Percentiles rank a stretch among this genome's conserved stretches.
Evolutionary conservation across 2,113 vertebrate species (phyloP).

Genomic region (Elaphurus davidianus): DNA sequence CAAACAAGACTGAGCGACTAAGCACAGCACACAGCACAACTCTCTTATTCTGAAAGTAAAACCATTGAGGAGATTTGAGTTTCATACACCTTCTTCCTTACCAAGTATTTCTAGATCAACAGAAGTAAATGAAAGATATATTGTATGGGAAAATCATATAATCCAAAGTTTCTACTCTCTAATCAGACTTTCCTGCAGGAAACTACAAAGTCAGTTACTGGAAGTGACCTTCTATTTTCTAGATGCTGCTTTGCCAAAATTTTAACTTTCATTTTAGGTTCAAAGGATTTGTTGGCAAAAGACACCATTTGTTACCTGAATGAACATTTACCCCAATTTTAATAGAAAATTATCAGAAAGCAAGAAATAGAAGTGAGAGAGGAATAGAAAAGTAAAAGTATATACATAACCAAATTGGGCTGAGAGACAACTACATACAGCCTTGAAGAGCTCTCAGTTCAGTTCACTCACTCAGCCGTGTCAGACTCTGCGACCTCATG

Average conservation of each 20-base stretch:
- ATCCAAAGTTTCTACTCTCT: neutral
- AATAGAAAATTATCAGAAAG: neutral
- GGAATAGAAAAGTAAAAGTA: neutral
- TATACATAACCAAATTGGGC: neutral
- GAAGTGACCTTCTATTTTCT: neutral
- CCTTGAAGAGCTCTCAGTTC: neutral
- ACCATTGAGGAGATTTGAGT: neutral
- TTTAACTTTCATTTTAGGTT: neutral
- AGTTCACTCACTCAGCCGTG: too few relatives aligned
- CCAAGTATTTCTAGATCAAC: neutral
- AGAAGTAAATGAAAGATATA: neutral
- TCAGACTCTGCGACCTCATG: too few relatives aligned
- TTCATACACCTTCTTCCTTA: neutral
- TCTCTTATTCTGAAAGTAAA: slow-evolving; percentile 13
- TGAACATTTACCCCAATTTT: neutral
- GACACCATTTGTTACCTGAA: neutral
- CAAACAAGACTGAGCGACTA: neutral
- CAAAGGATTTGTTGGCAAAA: neutral
- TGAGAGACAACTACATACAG: neutral
- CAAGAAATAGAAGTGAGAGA: neutral
- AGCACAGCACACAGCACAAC: neutral
- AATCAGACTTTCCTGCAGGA: neutral
- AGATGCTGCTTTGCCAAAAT: neutral
- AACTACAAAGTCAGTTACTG: neutral
- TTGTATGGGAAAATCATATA: neutral